These are phyloP conservation scores for Muscicapa striata DNA, from an alignment of 2,797 vertebrate species.

Conservation along the genomic window DNA sequence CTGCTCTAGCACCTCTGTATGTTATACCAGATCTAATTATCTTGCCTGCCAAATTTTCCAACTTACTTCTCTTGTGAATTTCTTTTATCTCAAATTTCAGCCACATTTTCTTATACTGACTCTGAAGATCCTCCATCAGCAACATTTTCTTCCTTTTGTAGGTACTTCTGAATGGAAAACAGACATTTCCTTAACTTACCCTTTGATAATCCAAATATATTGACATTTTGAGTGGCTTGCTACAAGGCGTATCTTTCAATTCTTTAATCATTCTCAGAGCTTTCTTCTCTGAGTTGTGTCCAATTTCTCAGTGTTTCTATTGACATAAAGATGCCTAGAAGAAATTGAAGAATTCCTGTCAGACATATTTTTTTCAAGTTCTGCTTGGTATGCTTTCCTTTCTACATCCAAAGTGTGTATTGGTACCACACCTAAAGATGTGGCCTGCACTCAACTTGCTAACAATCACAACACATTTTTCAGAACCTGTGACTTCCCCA, in stretches of 20 bases:
- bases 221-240: not conserved
- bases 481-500: not conserved
- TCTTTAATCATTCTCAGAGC: constrained; percentile 19
- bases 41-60: not conserved
- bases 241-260: not conserved
- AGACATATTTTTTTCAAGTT: not conserved
- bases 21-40: not conserved
- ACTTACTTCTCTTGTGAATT: not conserved
- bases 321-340: not conserved
- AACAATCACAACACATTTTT: not conserved
- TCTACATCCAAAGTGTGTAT: not conserved
- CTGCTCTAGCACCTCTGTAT: not conserved
- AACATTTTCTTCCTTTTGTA: not conserved
- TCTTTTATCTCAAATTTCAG: not conserved
- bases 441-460: not conserved
- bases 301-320: not conserved
- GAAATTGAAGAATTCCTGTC: not conserved
- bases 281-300: constrained; percentile 14
- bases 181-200: not conserved
- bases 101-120: not conserved
- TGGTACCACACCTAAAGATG: not conserved
- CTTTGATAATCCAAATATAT: constrained; percentile 33
- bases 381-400: not conserved
- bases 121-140: not conserved
- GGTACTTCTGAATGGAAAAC: not conserved